phyloP scores from a whole-genome alignment of 2,888 invertebrate species.

The Beris chalybata region DNA sequence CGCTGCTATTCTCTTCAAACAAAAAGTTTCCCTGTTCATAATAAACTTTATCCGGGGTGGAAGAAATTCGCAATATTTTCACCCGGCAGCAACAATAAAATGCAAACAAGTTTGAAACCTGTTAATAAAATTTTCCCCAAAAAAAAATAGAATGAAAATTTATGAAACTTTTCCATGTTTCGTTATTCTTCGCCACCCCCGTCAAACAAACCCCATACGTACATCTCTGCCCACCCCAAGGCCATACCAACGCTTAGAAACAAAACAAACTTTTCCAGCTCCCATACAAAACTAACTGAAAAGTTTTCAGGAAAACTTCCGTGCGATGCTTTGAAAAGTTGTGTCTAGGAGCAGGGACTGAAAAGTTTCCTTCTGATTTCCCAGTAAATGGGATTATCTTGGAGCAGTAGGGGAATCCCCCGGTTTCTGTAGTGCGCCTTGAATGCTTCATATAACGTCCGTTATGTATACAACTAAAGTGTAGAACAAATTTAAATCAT shows the following conservation, averaged over 20 bases:
- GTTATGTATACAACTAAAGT: no score
- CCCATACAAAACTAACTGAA: not conserved
- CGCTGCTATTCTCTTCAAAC: no score
- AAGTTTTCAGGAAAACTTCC: conserved; percentile 10
- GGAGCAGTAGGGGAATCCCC: not conserved
- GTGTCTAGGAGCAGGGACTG: not conserved
- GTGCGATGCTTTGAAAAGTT: not conserved
- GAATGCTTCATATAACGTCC: no score
- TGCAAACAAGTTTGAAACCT: conserved; percentile 23
- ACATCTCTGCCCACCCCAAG: not conserved
- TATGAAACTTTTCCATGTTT: conserved; percentile 13
- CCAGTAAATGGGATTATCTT: conserved; percentile 21
- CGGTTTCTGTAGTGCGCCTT: no score
- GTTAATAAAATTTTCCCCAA: conserved; percentile 13
- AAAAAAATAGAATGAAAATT: no score
- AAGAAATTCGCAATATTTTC: not conserved
- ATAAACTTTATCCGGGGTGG: no score
- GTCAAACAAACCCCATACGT: conserved; percentile 4
- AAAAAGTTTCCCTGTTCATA: no score
- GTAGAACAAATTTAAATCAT: no score
- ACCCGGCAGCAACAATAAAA: conserved; percentile 4
- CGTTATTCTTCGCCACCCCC: not conserved
- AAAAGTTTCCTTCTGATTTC: not conserved
- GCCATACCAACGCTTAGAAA: not conserved
- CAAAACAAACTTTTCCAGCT: conserved; percentile 2